These are phyloP conservation scores for Heliconius hewitsoni DNA, from an alignment of 1,140 invertebrate species.

Conservation along the genomic window DNA sequence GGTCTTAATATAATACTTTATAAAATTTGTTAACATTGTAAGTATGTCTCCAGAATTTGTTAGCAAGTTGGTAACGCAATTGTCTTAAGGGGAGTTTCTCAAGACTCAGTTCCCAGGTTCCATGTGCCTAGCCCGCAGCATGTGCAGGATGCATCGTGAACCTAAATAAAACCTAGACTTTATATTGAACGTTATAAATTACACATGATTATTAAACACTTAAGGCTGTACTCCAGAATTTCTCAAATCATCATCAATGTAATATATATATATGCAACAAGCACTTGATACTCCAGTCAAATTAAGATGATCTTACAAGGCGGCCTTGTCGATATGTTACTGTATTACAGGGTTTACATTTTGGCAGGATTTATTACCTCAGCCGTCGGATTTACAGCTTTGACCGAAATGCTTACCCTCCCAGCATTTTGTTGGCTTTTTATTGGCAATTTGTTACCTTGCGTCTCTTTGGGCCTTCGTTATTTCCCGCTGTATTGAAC, in stretches of 20 bases:
- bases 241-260: neutral
- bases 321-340: slow-evolving; percentile 8
- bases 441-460: slow-evolving; percentile 74
- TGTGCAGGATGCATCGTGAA: no score
- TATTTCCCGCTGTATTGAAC: slow-evolving; percentile 59
- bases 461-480: slow-evolving; percentile 62
- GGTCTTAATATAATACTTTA: no score
- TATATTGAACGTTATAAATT: neutral
- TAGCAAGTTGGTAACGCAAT: no score
- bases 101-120: no score
- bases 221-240: neutral
- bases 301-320: neutral
- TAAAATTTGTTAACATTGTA: no score
- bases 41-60: no score
- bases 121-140: no score
- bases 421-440: slow-evolving; percentile 72
- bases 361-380: slow-evolving; percentile 63
- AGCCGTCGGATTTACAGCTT: slow-evolving; percentile 68
- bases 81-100: no score
- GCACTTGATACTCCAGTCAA: neutral
- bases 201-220: neutral
- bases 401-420: slow-evolving; percentile 70
- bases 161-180: no score
- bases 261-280: no score
- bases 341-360: slow-evolving; percentile 51